Evolutionary conservation across 2,888 invertebrate genomes (phyloP).

Genomic region (Noctua comes): DNA sequence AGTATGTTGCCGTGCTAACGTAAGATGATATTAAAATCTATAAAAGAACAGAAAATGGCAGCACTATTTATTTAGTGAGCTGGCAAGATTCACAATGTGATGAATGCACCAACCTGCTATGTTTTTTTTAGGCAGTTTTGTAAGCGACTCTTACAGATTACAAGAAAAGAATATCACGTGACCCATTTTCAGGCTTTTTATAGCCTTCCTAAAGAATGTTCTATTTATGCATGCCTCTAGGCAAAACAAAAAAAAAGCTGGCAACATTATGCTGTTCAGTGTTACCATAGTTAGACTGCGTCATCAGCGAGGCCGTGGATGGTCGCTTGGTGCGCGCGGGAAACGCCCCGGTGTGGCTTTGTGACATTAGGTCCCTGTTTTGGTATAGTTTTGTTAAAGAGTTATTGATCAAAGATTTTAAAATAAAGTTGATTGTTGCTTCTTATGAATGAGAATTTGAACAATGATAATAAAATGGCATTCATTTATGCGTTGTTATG

Average conservation of each 20-base stretch:
- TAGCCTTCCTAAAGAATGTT: neutral
- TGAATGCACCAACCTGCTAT: conserved; percentile 28
- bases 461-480: neutral
- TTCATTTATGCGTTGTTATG: conserved; percentile 7
- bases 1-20: neutral
- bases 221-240: conserved; percentile 47
- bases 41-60: conserved; percentile 10
- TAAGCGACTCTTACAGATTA: neutral
- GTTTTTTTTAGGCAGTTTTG: neutral
- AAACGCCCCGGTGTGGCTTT: conserved; percentile 87
- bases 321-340: conserved; percentile 80
- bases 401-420: neutral
- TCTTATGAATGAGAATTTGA: neutral
- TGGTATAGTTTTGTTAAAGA: conserved; percentile 50
- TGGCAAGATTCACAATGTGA: conserved; percentile 1
- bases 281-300: conserved; percentile 88
- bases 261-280: conserved; percentile 71
- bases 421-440: neutral
- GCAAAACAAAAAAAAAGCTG: conserved; percentile 69
- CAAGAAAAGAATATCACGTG: neutral
- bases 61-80: conserved; percentile 1
- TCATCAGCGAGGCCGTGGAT: conserved; percentile 82
- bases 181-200: neutral
- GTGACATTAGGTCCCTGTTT: conserved; percentile 88
- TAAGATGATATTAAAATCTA: neutral